Percentiles rank a stretch among this genome's conserved stretches.
These are phyloP conservation scores for Pyrochroa serraticornis DNA, from an alignment of 2,888 invertebrate species.

Conservation along the genomic window DNA sequence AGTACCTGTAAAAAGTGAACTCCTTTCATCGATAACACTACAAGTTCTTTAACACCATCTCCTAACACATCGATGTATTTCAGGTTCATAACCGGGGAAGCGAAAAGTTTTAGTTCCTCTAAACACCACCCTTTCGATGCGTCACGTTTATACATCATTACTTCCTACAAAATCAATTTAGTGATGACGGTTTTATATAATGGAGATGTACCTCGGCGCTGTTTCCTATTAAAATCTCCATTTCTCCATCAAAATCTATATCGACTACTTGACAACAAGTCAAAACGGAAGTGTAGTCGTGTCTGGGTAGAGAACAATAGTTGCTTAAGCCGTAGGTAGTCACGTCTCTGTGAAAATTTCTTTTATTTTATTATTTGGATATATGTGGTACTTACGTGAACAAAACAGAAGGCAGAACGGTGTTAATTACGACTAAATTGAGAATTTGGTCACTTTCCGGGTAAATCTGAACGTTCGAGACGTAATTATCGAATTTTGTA, in stretches of 20 bases:
- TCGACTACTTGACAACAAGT: slow-evolving; percentile 69
- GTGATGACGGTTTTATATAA: neutral
- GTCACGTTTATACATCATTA: slow-evolving; percentile 61
- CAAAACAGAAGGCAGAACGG: slow-evolving; percentile 63
- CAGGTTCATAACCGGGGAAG: slow-evolving; percentile 67
- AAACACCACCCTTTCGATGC: slow-evolving; percentile 57
- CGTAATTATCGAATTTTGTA: slow-evolving; percentile 62
- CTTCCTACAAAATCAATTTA: slow-evolving; percentile 54
- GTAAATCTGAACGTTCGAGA: slow-evolving; percentile 63
- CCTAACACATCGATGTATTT: slow-evolving; percentile 68
- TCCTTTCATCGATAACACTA: slow-evolving; percentile 69
- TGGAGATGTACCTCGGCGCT: slow-evolving; percentile 63
- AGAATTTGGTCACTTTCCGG: slow-evolving; percentile 49
- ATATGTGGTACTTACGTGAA: slow-evolving; percentile 60
- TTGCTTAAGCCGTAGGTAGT: slow-evolving; percentile 58
- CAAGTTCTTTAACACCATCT: slow-evolving; percentile 70
- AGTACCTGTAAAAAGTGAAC: slow-evolving; percentile 70
- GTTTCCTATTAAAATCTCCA: slow-evolving; percentile 73
- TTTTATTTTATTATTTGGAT: no score
- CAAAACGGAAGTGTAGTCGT: slow-evolving; percentile 65
- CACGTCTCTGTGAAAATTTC: slow-evolving; percentile 57
- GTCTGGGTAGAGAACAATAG: slow-evolving; percentile 58
- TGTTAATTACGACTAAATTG: slow-evolving; percentile 65
- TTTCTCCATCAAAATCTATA: slow-evolving; percentile 72
- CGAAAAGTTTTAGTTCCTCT: slow-evolving; percentile 62